A percentile compares a stretch with the other conserved stretches of the same genome.
These are phyloP conservation scores for Protosalanx chinensis DNA, from an alignment of 2,797 vertebrate genomes.

Conservation along the genomic window DNA sequence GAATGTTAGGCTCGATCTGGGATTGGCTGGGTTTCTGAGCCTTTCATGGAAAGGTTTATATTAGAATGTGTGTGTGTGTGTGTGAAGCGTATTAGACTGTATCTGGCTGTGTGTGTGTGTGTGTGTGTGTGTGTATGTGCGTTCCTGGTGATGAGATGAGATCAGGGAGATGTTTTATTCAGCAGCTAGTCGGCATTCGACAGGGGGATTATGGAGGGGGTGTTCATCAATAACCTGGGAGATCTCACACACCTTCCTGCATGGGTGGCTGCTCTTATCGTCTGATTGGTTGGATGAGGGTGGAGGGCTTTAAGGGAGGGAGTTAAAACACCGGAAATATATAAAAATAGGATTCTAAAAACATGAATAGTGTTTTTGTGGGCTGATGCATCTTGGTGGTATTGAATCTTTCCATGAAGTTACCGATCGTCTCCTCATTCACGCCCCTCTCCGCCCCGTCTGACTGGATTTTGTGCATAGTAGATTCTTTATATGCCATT, in stretches of 20 bases:
- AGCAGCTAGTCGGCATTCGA: neutral
- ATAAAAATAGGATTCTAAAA: neutral
- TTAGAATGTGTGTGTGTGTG: too few relatives aligned
- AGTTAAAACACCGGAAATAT: too few relatives aligned
- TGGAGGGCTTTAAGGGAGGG: neutral
- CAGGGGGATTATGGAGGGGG: neutral
- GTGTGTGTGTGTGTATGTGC: neutral
- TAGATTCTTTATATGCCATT: neutral
- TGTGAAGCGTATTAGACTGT: too few relatives aligned
- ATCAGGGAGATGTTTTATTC: constrained; percentile 1
- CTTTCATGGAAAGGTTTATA: too few relatives aligned
- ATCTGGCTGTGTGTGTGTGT: too few relatives aligned
- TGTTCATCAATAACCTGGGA: neutral
- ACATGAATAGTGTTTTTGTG: neutral
- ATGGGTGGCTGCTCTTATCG: neutral
- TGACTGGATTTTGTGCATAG: too few relatives aligned
- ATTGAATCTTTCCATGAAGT: neutral
- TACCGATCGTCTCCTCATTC: neutral
- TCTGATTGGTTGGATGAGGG: neutral
- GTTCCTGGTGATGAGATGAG: neutral
- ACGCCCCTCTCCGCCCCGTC: neutral
- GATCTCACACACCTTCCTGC: neutral
- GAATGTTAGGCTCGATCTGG: too few relatives aligned
- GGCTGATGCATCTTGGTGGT: neutral
- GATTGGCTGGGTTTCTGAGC: too few relatives aligned